Base-by-base conservation (phyloP, 2,797 vertebrate genomes). In the Neosilurus hyrtlii region DNA sequence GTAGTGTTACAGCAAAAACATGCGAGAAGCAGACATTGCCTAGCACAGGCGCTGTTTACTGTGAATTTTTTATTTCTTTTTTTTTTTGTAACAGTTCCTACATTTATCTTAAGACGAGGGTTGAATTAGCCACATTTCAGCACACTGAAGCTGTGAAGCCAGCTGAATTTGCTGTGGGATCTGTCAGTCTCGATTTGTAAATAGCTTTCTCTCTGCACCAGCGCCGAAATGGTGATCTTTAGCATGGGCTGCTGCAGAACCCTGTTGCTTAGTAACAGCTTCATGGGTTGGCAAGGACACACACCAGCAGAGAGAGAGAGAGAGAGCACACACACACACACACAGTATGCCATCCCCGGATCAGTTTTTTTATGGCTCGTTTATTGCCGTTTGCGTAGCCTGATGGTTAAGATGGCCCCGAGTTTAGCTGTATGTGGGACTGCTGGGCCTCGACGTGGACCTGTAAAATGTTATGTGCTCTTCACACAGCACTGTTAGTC, bases 231-330 rank as follows among this genome's bases (percentile, higher is more conserved):
- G 85, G 79, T 89, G 89, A 89, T 90, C 89, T 91, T 90, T 89
- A 90, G 89, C 89, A 85, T 86, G 86, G 90, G 89, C 91, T 92
- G 88, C 90, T 90, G 89, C 86, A 79, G 86, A 88, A 87, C 87
- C 90, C 88, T 93, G 92, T 94, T 94, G 92, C 94, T 93, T 92
- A 90, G 93, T 92, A 90, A 94, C 92, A 14, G 89, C 90, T 91
- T 92, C 82, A 56, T 62, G 88, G 90, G 90, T 89, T 90, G 91
- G 88, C 78, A 87, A 90, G 89, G 90, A 90, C 86, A 87, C 87
- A 81, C 89, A 51, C 81, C 79, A 84, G 75, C 71, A 83, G 79
- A 62, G 85, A 26, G 65, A 70, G 56, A 52, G 75, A 26, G 30
- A 30, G 30, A n/a, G n/a, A n/a, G n/a, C 30, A 30, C 30, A 30